Percentiles rank a stretch among this genome's conserved stretches.
Evolutionary conservation across 2,113 vertebrate species (phyloP).

Genomic region (Perca fluviatilis): DNA sequence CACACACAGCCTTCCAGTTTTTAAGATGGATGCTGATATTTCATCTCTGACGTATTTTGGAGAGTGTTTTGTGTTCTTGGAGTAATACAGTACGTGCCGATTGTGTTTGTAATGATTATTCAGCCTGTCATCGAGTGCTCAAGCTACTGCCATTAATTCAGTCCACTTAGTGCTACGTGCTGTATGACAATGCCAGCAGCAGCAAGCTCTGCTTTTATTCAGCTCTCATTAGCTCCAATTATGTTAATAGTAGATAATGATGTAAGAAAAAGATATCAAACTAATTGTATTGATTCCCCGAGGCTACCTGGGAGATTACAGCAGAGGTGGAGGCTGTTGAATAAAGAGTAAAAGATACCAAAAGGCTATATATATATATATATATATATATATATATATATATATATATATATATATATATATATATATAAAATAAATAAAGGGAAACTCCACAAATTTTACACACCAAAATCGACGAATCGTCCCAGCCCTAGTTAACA

Average conservation of each 20-base stretch:
- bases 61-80: constrained; percentile 40
- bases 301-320: constrained; percentile 17
- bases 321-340: constrained; percentile 4
- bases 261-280: constrained; percentile 26
- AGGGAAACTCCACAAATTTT: no score
- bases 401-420: no score
- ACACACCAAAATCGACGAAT: no score
- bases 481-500: no score
- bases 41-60: constrained; percentile 53
- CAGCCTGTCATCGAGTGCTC: constrained; percentile 32
- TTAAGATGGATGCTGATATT: constrained; percentile 62
- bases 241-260: constrained; percentile 40
- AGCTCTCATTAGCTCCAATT: constrained; percentile 37
- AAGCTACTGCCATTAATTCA: constrained; percentile 38
- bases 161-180: constrained; percentile 50
- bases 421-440: no score
- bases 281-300: constrained; percentile 6
- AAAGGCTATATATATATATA: no score
- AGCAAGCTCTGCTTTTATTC: constrained; percentile 28
- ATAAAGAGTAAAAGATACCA: not conserved
- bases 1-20: constrained; percentile 28
- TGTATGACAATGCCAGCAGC: constrained; percentile 30
- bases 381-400: no score
- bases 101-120: constrained; percentile 60
- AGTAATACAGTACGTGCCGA: constrained; percentile 41